A percentile compares a stretch with the other conserved stretches of the same genome.
Conservation (phyloP, 2,888 invertebrate species). For the Corythucha ciliata region DNA sequence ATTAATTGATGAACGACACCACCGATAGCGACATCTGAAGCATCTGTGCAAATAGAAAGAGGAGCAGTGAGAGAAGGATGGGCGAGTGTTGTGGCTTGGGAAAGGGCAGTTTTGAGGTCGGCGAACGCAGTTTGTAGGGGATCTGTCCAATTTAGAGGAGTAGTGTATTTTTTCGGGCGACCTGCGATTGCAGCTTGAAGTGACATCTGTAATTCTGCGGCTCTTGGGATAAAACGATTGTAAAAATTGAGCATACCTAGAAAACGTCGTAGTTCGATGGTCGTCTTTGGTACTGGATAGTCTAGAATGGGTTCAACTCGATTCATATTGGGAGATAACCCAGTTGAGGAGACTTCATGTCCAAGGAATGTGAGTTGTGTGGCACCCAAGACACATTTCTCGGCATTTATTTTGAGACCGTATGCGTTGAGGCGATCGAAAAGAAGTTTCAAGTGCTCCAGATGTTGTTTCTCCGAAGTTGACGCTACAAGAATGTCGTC, state of each 20-base stretch:
- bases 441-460: slow-evolving; percentile 27
- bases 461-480: slow-evolving; percentile 24
- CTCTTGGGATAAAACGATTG: slow-evolving; percentile 38
- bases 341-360: slow-evolving; percentile 16
- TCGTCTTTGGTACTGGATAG: slow-evolving; percentile 33
- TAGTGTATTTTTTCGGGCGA: slow-evolving; percentile 17
- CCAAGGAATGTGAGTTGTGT: slow-evolving; percentile 23
- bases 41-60: slow-evolving; percentile 14
- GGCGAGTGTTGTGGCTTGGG: slow-evolving; percentile 36
- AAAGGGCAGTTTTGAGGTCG: slow-evolving; percentile 34
- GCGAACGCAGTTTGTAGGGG: slow-evolving; percentile 34
- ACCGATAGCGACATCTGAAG: slow-evolving; percentile 11
- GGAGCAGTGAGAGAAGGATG: slow-evolving; percentile 22
- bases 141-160: slow-evolving; percentile 21
- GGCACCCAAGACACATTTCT: slow-evolving; percentile 29
- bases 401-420: slow-evolving; percentile 33
- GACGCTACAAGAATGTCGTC: slow-evolving; percentile 39
- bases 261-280: slow-evolving; percentile 37
- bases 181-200: slow-evolving; percentile 15
- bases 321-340: slow-evolving; percentile 12
- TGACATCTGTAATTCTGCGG: slow-evolving; percentile 35
- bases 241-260: slow-evolving; percentile 40
- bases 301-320: slow-evolving; percentile 15
- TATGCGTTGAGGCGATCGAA: slow-evolving; percentile 27
- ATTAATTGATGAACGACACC: slow-evolving; percentile 22